These are phyloP conservation scores for Erynnis tages DNA, from an alignment of 2,888 invertebrate genomes.

Conservation along the genomic window DNA sequence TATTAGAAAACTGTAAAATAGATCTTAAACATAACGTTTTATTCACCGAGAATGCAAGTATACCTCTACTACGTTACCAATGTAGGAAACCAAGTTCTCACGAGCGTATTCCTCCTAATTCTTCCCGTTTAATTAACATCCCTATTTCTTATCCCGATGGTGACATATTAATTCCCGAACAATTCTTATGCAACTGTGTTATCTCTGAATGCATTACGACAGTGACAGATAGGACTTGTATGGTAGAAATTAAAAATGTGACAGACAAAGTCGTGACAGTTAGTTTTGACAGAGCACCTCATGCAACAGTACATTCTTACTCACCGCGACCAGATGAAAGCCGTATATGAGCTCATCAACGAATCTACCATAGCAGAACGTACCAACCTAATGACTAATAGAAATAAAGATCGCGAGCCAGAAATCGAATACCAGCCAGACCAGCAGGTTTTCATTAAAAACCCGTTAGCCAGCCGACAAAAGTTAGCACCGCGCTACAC, in stretches of 20 bases:
- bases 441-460: constrained; percentile 23
- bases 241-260: constrained; percentile 10
- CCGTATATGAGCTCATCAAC: constrained; percentile 26
- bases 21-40: constrained; percentile 31
- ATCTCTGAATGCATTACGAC: constrained; percentile 22
- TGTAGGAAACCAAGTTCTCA: constrained; percentile 5
- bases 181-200: constrained; percentile 12
- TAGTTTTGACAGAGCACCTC: constrained; percentile 31
- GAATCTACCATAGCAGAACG: constrained; percentile 13
- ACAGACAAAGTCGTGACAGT: constrained; percentile 34
- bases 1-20: constrained; percentile 34
- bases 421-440: constrained; percentile 26
- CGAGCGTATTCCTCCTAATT: constrained; percentile 1
- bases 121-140: constrained; percentile 1
- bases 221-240: constrained; percentile 9
- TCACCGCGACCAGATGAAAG: constrained; percentile 29
- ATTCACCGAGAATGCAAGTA: constrained; percentile 27
- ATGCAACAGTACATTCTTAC: constrained; percentile 23
- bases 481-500: constrained; percentile 26
- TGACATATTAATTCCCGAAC: constrained; percentile 11
- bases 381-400: constrained; percentile 9
- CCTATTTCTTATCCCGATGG: constrained; percentile 8
- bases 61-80: constrained; percentile 20
- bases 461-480: constrained; percentile 22
- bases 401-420: constrained; percentile 24